Conservation (phyloP, 2,797 vertebrate genomes). For the Ctenochaetus hawaiiensis region DNA sequence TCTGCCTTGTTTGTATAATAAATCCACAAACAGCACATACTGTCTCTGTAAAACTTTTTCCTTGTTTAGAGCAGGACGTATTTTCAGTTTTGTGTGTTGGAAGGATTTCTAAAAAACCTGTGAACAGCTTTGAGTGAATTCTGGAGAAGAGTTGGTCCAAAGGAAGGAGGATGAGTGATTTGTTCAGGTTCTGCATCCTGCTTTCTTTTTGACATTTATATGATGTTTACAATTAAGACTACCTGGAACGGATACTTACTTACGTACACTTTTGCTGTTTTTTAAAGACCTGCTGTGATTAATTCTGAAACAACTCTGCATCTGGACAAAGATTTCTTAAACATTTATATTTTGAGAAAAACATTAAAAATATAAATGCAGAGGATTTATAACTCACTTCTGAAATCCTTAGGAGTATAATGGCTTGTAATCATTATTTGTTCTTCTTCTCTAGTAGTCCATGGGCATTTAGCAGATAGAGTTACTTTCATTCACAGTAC, state of each 20-base stretch:
- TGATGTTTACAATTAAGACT: background rate
- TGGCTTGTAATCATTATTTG: background rate
- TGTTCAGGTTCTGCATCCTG: background rate
- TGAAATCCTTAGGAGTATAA: background rate
- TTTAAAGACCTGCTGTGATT: background rate
- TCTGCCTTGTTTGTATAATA: constrained; percentile 15
- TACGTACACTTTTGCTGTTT: background rate
- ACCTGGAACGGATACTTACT: background rate
- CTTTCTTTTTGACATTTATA: background rate
- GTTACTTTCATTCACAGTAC: background rate
- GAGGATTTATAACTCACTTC: background rate
- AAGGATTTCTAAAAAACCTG: background rate
- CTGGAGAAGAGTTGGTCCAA: background rate
- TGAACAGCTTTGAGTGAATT: constrained; percentile 14
- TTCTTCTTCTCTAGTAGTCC: background rate
- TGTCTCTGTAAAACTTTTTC: background rate
- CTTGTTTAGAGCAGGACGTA: background rate
- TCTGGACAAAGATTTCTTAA: too few relatives aligned
- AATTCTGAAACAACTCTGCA: background rate
- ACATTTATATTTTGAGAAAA: too few relatives aligned
- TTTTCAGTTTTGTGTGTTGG: constrained; percentile 4
- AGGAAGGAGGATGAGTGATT: background rate
- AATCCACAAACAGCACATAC: constrained; percentile 1
- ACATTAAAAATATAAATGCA: background rate
- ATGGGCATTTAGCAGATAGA: background rate